Conservation (phyloP, 2,797 vertebrate species). For the Petrocephalus sullivani region DNA sequence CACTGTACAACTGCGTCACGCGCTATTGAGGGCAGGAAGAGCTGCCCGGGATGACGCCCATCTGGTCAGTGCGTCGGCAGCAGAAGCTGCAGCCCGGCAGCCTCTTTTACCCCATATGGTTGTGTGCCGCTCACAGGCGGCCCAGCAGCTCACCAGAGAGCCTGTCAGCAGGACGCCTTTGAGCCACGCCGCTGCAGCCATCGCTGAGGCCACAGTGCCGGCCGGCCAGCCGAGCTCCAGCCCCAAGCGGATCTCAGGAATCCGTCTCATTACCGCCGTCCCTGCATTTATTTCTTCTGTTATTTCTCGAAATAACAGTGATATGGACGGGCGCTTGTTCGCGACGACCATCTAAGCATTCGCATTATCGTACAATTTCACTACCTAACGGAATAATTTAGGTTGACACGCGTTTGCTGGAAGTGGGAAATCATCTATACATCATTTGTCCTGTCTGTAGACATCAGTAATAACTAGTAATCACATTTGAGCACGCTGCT, state of each 20-base stretch:
- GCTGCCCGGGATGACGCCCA: background rate
- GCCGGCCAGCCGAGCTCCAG: slow-evolving; percentile 27
- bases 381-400: background rate
- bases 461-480: background rate
- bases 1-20: slow-evolving; percentile 13
- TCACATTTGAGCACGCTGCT: background rate
- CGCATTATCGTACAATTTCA: background rate
- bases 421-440: background rate
- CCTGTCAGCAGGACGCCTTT: slow-evolving; percentile 52
- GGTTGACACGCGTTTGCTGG: background rate
- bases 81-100: background rate
- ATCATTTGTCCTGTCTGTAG: background rate
- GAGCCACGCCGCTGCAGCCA: slow-evolving; percentile 35
- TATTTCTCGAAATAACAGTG: background rate
- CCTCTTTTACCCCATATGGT: slow-evolving; percentile 45
- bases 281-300: background rate
- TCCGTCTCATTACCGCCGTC: too few relatives aligned
- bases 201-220: slow-evolving; percentile 29
- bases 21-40: background rate
- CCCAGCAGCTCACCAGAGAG: slow-evolving; percentile 34
- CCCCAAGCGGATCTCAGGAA: slow-evolving; percentile 45
- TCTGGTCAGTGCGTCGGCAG: slow-evolving; percentile 8
- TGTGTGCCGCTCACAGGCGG: slow-evolving; percentile 27
- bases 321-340: background rate
- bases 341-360: background rate